Base-by-base conservation (phyloP, 2,797 vertebrate species). In the Oreochromis mossambicus region DNA sequence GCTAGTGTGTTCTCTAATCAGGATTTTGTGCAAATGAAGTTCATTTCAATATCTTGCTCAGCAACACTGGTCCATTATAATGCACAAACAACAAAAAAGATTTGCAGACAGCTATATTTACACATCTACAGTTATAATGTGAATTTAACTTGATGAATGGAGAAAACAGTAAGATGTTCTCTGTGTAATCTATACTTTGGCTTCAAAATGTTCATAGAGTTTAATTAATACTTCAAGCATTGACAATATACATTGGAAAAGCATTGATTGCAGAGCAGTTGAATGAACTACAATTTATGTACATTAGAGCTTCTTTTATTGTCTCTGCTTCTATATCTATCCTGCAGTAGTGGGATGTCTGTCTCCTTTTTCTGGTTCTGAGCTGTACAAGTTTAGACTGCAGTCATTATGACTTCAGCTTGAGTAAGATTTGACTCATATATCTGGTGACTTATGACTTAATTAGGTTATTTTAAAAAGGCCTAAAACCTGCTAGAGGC, bases 21-120 rank as follows among this genome's bases (percentile, higher is more conserved):
- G 81, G 38, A 83, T 51, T 82, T 84, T 85, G 88, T 87, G 85
- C 85, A 90, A 87, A 91, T 82, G 29, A 89, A 89, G 80, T 88
- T 86, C 81, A 87, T 91, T 46, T 66, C 77, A 85, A 76, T 88
- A 89, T 85, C 76, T 84, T 81, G 51, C 36, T 77, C 26, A 75
- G 85, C 78, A 82, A 83, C 46, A 43, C 7, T 21, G 43, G 81
- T 86, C 51, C 55, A 75, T 79, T 24, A 43, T 56, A 77, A 86
- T 15, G 26, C 26, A 46, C 73, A 76, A 19, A 41, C 9, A 9
- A 77, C 38, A 43, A 89, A 52, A 32, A 55, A 66, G 43, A 51
- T 68, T 52, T 63, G 66, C 66, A n/a, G 51, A 78, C 32, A 50
- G 50, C 38, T 79, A 32, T 68, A 51, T 70, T n/a, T 58, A 36